Evolutionary conservation across 1,140 invertebrate species (phyloP), one percentile per base, ranked within the genome.

Genomic region (Drosophila sucinea): DNA sequence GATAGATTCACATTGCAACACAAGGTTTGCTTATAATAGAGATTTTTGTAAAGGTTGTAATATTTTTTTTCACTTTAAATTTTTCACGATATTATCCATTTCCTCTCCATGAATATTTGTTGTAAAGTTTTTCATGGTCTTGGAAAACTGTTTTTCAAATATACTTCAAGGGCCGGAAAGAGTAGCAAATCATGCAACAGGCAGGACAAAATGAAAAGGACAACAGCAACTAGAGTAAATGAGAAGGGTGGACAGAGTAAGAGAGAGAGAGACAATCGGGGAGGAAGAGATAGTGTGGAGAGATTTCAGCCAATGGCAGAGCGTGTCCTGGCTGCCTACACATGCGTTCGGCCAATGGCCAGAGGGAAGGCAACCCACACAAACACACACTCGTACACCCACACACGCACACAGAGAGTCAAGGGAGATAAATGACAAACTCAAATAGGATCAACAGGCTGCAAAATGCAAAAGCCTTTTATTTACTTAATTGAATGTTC

Each of bases 401-500:
- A 17, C 7, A 27, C 11, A 41, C 29, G 60, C 67, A 29, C 58
- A 63, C 33, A 27, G 10, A 38, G 23, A 8, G 25, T 2, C 2
- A 44, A 23, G 44, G 25, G 23, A 51, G 0, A 32, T 6, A 3
- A 67, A 7, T 51, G 61, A 67, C 54, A 41, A 56, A 44, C 10
- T 30, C 66, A 79, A 67, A 71, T 78, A 55, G 82, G 78, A 85
- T 85, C 78, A 85, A 81, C 82, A 71, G 74, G 78, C 78, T 74
- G 78, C 5, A 54, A 62, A 4, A 40, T 73, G 38, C 44, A 17
- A 23, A 51, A 47, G 17, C 44, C 25, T 27, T 30, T 32, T 58
- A 68, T 73, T 69, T 64, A 66, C 51, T 38, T 41, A 30, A 56
- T 61, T 32, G 27, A 25, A 33, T 33, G 40, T n/a, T 27, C 27